Percentiles rank a stretch among this genome's conserved stretches.
Evolutionary conservation across 2,888 invertebrate genomes (phyloP).

Genomic region (Cepaea hortensis): DNA sequence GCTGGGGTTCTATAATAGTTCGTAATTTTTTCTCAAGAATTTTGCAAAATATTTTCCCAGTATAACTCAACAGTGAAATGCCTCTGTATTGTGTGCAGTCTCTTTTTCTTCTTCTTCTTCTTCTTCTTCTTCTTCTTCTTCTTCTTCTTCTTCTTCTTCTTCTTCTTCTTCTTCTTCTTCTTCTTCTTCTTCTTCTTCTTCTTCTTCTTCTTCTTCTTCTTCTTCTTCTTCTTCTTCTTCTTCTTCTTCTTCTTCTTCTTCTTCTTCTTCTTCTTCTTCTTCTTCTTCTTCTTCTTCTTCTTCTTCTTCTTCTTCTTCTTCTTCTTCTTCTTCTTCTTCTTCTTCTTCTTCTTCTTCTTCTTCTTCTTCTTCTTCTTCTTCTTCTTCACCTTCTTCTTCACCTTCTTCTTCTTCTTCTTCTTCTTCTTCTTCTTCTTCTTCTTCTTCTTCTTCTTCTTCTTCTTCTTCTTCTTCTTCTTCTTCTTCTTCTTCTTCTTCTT

Average conservation of each 20-base stretch:
- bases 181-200: neutral
- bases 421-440: neutral
- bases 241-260: constrained; percentile 2
- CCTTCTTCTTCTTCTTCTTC: neutral
- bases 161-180: constrained; percentile 6
- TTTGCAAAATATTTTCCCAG: too few species aligned
- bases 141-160: constrained; percentile 4
- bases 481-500: neutral
- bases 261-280: neutral
- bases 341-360: neutral
- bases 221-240: neutral
- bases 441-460: constrained; percentile 5
- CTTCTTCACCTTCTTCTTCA: neutral
- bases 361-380: neutral
- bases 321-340: neutral
- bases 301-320: neutral
- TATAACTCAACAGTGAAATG: too few species aligned
- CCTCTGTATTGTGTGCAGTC: too few species aligned
- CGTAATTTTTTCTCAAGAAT: too few species aligned
- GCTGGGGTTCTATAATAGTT: too few species aligned
- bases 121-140: neutral
- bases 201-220: neutral
- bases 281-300: neutral
- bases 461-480: constrained; percentile 1
- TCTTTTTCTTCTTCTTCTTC: neutral